Percentiles rank a stretch among this genome's conserved stretches.
phyloP scores from a whole-genome alignment of 2,888 invertebrate genomes.

The Sericinus montela region DNA sequence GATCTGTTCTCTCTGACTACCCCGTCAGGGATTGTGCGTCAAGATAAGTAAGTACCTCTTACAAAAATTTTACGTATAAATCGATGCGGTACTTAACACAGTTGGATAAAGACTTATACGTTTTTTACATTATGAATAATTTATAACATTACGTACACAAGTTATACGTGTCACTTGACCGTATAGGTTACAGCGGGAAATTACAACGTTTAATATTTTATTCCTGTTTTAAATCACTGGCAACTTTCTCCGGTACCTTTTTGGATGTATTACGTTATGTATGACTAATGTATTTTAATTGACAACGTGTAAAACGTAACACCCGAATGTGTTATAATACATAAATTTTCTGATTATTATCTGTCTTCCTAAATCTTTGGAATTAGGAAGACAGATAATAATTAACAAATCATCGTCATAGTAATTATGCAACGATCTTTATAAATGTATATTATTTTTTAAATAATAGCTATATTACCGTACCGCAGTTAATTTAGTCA shows the following conservation, averaged over 20 bases:
- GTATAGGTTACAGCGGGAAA: constrained; percentile 4
- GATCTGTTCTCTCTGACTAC: no score
- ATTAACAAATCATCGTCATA: no score
- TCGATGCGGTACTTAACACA: constrained; percentile 2
- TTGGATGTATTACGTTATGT: constrained; percentile 9
- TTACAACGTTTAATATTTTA: constrained; percentile 2
- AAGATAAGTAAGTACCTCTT: no score
- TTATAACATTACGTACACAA: constrained; percentile 1
- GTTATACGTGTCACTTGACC: constrained; percentile 11
- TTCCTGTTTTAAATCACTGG: constrained; percentile 12
- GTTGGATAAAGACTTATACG: not conserved
- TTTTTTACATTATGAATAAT: constrained; percentile 8
- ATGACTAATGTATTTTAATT: constrained; percentile 5
- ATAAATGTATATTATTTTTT: no score
- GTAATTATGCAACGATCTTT: no score
- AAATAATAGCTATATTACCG: no score
- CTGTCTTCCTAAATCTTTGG: no score
- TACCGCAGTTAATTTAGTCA: no score
- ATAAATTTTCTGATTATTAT: no score
- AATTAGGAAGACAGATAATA: no score
- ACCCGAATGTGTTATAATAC: no score
- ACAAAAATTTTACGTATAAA: not conserved
- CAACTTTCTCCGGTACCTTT: constrained; percentile 18
- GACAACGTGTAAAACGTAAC: not conserved
- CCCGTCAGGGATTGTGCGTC: no score